Percentiles rank a stretch among this genome's conserved stretches.
Conservation (phyloP, 37 sponge, comb jelly and placozoan species). For the Ephydatia muelleri region DNA sequence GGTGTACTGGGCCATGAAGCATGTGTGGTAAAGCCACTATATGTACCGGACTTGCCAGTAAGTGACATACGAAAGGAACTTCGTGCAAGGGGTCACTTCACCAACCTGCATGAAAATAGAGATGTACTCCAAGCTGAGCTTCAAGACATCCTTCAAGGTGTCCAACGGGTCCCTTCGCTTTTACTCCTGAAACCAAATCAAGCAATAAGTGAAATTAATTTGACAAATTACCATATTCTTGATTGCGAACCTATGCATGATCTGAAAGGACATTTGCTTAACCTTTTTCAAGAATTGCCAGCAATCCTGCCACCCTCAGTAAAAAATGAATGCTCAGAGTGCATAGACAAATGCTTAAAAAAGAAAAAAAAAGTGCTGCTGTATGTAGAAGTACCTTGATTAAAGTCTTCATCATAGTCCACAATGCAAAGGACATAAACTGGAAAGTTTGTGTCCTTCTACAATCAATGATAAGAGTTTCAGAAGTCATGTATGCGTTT, state of each 20-base stretch:
- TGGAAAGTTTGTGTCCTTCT: background rate
- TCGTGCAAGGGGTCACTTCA: background rate
- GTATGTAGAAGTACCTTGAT: constrained; percentile 6
- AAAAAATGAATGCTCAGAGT: constrained; percentile 8
- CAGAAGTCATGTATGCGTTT: constrained; percentile 16
- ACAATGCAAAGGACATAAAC: background rate
- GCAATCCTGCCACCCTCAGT: background rate
- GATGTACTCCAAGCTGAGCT: background rate
- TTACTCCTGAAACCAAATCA: constrained; percentile 18
- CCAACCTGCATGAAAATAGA: constrained; percentile 7
- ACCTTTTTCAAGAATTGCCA: constrained; percentile 11
- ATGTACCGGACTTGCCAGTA: background rate
- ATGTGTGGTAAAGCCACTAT: constrained; percentile 11
- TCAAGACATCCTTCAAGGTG: constrained; percentile 13
- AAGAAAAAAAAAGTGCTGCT: background rate
- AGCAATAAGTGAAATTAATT: background rate
- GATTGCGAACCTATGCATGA: constrained; percentile 30
- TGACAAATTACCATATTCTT: constrained; percentile 10
- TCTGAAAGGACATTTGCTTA: constrained; percentile 26
- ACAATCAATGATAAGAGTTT: constrained; percentile 8
- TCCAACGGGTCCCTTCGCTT: constrained; percentile 39
- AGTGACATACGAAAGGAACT: constrained; percentile 11
- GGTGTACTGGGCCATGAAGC: constrained; percentile 11
- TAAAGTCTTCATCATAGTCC: constrained; percentile 8
- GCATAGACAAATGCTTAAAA: background rate